Evolutionary conservation across 2,113 vertebrate genomes (phyloP), one percentile per base, ranked within the genome.

Genomic region (Gadus chalcogrammus): DNA sequence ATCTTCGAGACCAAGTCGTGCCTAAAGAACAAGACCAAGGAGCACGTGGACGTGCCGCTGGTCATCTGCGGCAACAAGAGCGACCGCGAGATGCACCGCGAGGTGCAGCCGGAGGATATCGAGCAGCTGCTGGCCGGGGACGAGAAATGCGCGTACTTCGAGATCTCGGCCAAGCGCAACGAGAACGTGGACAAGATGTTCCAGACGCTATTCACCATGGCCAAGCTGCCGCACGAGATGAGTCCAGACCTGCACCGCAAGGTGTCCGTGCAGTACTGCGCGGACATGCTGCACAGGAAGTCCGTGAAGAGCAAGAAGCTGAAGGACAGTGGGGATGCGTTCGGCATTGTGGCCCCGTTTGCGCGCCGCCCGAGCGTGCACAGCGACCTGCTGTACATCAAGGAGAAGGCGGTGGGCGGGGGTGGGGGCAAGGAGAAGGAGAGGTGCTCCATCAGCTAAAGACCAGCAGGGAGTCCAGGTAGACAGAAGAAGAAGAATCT

Each of bases 41-140:
- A 98, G 85, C 92, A 95, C 88, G 88, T 92, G 24, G 95, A 98
- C 42, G 97, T 99, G 48, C 96, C 97, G 0, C 81, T 99, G 80
- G 97, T 99, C 61, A 95, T 99, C 88, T 99, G 97, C 1, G 97
- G 96, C 61, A 99, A 99, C 91, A 99, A 99, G 65, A 94, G 94
- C 0, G 97, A 99, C 90, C 84, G 95, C 9, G 95, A 94, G 79
- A 94, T 97, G 69, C 89, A 93, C 70, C 93, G 96, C 13, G 94
- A 97, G 64, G 93, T 94, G 7, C 94, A 92, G 81, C 84, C 89
- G 15, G 94, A 96, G 69, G 95, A 97, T 20, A 94, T 96, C 77
- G 93, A 94, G 79, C 90, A 94, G 83, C 92, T 99, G 56, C 90
- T 97, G 52, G 91, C 89, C 18, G 95, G 94, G 15, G 94, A 94